phyloP scores from a whole-genome alignment of 2,888 invertebrate species.

The Oxytorus armatus region DNA sequence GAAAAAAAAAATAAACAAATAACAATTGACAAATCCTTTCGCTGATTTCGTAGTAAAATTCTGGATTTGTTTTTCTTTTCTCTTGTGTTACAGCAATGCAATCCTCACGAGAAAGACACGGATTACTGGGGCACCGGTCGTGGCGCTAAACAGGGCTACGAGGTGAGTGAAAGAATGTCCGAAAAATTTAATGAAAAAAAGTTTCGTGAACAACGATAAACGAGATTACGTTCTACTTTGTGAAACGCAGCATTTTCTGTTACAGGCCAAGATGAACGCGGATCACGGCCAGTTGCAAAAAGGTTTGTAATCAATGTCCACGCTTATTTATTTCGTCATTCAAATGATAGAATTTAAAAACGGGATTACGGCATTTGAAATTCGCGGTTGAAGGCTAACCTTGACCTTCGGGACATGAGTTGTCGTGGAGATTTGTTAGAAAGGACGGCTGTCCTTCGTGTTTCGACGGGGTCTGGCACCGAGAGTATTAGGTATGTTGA shows the following conservation, averaged over 20 bases:
- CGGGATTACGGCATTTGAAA: not conserved
- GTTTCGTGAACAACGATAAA: not conserved
- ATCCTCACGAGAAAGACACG: conserved; percentile 83
- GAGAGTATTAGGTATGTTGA: conserved; percentile 33
- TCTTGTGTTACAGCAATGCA: conserved; percentile 82
- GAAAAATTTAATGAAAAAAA: conserved; percentile 3
- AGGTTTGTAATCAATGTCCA: conserved; percentile 81
- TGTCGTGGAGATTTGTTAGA: conserved; percentile 15
- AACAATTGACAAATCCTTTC: not conserved
- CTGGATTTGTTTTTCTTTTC: conserved; percentile 40
- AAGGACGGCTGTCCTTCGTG: conserved; percentile 13
- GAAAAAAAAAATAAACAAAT: not conserved
- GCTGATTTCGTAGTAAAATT: conserved; percentile 5
- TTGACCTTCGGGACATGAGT: not conserved
- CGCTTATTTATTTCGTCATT: not conserved
- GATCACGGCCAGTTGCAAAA: conserved; percentile 86
- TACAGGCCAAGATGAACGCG: conserved; percentile 86
- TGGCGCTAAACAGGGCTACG: conserved; percentile 83
- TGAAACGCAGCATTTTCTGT: conserved; percentile 83
- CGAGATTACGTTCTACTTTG: conserved; percentile 70
- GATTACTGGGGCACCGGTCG: conserved; percentile 83
- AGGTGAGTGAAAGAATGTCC: conserved; percentile 77
- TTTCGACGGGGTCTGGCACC: conserved; percentile 29
- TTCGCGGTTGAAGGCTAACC: not conserved
- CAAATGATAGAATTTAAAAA: not conserved